Percentiles rank a stretch among this genome's conserved stretches.
These are phyloP conservation scores for Heliornis fulica DNA, from an alignment of 2,113 vertebrate species.

Conservation along the genomic window DNA sequence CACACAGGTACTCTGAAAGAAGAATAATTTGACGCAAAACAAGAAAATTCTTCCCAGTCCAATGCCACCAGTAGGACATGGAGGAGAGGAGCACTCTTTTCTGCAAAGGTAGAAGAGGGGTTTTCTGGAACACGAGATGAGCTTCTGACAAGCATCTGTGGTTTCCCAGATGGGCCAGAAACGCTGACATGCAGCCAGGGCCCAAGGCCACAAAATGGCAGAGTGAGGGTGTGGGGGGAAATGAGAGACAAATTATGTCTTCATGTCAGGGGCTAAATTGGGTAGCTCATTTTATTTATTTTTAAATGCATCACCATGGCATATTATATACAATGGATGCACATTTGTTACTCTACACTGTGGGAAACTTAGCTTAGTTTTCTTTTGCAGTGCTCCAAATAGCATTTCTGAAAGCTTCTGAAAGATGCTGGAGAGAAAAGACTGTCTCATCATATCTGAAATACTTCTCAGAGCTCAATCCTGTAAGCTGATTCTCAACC, in stretches of 20 bases:
- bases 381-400: not conserved
- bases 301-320: not conserved
- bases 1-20: not conserved
- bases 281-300: not conserved
- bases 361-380: not conserved
- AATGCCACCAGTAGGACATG: not conserved
- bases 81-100: not conserved
- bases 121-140: not conserved
- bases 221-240: not conserved
- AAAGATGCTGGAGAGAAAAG: not conserved
- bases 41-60: not conserved
- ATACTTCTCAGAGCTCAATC: not conserved
- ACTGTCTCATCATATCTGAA: not conserved
- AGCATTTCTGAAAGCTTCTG: not conserved
- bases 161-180: not conserved
- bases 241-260: not conserved
- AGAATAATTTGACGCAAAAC: not conserved
- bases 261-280: not conserved
- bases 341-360: not conserved
- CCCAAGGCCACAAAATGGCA: not conserved
- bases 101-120: fast-evolving
- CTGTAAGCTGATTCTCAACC: not conserved
- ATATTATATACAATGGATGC: not conserved
- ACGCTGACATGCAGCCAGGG: not conserved
- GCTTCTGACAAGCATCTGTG: not conserved